phyloP scores from a whole-genome alignment of 1,140 invertebrate species.

The Riptortus pedestris region DNA sequence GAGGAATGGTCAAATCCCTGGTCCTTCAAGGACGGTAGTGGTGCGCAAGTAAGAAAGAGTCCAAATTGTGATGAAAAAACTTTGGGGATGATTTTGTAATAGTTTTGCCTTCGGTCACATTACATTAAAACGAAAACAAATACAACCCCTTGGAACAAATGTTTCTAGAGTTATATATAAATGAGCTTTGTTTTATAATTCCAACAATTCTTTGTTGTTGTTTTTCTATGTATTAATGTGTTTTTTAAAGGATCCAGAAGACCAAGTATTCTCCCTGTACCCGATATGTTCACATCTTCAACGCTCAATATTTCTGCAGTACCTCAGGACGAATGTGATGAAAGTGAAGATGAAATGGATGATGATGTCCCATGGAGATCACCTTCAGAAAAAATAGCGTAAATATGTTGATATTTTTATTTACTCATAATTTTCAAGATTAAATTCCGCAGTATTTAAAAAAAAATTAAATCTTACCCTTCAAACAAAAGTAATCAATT shows the following conservation, averaged over 20 bases:
- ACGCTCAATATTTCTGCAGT: conserved; percentile 60
- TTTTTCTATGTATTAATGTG: too few species aligned
- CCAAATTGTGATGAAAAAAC: too few species aligned
- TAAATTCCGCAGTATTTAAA: too few species aligned
- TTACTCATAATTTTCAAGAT: not conserved
- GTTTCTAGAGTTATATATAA: not conserved
- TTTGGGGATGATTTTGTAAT: too few species aligned
- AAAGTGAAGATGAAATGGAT: conserved; percentile 77
- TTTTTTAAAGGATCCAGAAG: conserved; percentile 75
- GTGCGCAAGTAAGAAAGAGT: too few species aligned
- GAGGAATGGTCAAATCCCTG: too few species aligned
- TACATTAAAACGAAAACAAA: too few species aligned
- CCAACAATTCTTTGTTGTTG: too few species aligned
- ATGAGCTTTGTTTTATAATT: not conserved
- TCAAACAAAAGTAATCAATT: too few species aligned
- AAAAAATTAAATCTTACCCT: too few species aligned
- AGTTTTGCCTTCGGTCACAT: too few species aligned
- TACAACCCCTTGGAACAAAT: not conserved
- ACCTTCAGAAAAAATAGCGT: conserved; percentile 81
- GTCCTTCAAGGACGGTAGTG: too few species aligned
- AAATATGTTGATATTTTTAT: conserved; percentile 38
- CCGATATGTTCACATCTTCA: conserved; percentile 73
- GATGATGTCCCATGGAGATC: conserved; percentile 81
- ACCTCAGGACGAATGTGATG: conserved; percentile 59
- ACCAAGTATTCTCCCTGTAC: conserved; percentile 76